phyloP scores from a whole-genome alignment of 2,797 vertebrate species.

The Tamandua tetradactyla region DNA sequence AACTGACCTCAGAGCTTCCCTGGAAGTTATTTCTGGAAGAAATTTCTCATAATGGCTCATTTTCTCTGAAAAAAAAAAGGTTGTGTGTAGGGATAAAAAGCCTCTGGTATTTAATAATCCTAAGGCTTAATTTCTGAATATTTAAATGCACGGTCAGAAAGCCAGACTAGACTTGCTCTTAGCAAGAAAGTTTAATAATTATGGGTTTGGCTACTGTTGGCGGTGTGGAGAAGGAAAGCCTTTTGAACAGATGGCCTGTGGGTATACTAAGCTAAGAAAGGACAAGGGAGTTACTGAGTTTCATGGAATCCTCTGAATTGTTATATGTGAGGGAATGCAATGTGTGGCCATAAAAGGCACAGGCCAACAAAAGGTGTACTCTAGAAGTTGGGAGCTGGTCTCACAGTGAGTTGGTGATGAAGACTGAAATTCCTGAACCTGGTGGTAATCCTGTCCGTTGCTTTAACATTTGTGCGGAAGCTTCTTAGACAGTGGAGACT shows the following conservation, averaged over 20 bases:
- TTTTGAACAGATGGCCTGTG: not conserved
- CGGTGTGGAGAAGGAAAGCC: not conserved
- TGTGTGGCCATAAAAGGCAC: not conserved
- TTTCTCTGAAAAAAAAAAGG: not conserved
- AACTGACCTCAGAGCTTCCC: slow-evolving; percentile 68
- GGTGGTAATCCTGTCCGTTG: not conserved
- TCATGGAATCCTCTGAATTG: not conserved
- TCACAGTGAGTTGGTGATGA: not conserved
- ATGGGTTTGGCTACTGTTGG: not conserved
- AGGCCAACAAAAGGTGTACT: not conserved
- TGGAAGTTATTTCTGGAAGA: slow-evolving; percentile 61
- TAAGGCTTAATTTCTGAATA: slow-evolving; percentile 34
- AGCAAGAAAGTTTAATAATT: slow-evolving; percentile 26
- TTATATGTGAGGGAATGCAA: not conserved
- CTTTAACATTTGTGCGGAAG: not conserved
- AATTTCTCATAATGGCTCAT: slow-evolving; percentile 43
- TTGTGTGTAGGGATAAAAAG: not conserved
- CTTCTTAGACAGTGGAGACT: not conserved
- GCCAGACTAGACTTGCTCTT: not conserved
- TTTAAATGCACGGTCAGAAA: not conserved
- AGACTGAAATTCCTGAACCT: not conserved
- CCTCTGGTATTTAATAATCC: slow-evolving; percentile 12
- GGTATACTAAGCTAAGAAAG: not conserved
- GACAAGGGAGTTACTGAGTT: not conserved
- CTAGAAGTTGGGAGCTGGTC: not conserved